Conservation (phyloP, 1,140 invertebrate species). For the Lucilia sericata region DNA sequence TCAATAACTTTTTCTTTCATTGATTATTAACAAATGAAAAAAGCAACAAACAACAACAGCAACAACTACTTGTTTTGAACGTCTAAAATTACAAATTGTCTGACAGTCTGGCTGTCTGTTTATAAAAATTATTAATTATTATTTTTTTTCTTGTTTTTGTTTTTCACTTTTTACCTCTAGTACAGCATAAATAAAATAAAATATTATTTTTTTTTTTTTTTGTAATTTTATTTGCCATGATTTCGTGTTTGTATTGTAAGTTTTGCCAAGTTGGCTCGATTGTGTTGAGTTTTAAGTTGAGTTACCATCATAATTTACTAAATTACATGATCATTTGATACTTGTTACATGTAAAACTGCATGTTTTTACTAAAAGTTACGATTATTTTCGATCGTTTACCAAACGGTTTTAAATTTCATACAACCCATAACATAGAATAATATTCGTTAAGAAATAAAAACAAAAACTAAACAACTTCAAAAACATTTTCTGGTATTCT, state of each 20-base stretch:
- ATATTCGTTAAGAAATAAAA: background rate
- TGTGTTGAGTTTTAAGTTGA: slow-evolving; percentile 24
- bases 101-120: background rate
- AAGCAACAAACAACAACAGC: no score
- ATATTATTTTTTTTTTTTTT: no score
- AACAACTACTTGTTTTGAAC: background rate
- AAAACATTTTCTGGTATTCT: background rate
- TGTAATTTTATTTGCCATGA: background rate
- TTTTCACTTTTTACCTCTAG: background rate
- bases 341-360: slow-evolving; percentile 31
- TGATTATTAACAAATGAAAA: background rate
- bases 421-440: background rate
- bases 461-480: background rate
- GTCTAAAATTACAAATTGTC: background rate
- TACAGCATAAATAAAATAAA: background rate
- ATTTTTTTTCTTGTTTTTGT: background rate
- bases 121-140: background rate
- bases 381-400: slow-evolving; percentile 32
- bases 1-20: background rate
- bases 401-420: slow-evolving; percentile 32
- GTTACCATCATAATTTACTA: slow-evolving; percentile 15
- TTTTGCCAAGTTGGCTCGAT: background rate
- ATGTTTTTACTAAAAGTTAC: slow-evolving; percentile 24
- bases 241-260: background rate
- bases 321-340: slow-evolving; percentile 43